phyloP scores from a whole-genome alignment of 2,113 vertebrate genomes.

The Danio rerio region DNA sequence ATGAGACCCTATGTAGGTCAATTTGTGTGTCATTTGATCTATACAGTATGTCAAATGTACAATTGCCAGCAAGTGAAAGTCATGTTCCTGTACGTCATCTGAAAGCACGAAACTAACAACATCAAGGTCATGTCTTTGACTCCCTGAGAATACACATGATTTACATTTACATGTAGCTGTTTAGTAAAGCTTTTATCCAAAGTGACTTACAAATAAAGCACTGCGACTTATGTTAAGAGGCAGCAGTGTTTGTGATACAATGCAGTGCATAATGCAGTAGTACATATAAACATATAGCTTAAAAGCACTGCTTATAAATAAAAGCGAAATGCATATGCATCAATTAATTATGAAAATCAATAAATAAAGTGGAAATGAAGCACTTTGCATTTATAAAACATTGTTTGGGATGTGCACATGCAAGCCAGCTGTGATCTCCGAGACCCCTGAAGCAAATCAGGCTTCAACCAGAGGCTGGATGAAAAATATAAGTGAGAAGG shows the following conservation, averaged over 20 bases:
- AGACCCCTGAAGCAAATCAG: background rate
- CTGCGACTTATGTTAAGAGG: background rate
- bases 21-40: background rate
- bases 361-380: conserved; percentile 8
- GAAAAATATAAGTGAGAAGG: conserved; percentile 6
- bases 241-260: background rate
- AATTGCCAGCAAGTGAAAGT: background rate
- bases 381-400: background rate
- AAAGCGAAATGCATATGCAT: background rate
- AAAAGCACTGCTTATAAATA: background rate
- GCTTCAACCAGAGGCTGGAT: background rate
- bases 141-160: background rate
- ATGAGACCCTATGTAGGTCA: background rate
- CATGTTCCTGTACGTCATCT: background rate
- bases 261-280: background rate
- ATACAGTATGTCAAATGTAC: background rate
- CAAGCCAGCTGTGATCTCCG: background rate
- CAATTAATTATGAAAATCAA: background rate
- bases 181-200: conserved; percentile 11
- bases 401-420: background rate
- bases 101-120: background rate
- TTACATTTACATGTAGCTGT: background rate
- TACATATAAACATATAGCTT: background rate
- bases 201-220: conserved; percentile 7
- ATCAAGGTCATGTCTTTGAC: background rate